These are phyloP conservation scores for Sebastiscus tertius DNA, from an alignment of 2,797 vertebrate genomes.

Conservation along the genomic window DNA sequence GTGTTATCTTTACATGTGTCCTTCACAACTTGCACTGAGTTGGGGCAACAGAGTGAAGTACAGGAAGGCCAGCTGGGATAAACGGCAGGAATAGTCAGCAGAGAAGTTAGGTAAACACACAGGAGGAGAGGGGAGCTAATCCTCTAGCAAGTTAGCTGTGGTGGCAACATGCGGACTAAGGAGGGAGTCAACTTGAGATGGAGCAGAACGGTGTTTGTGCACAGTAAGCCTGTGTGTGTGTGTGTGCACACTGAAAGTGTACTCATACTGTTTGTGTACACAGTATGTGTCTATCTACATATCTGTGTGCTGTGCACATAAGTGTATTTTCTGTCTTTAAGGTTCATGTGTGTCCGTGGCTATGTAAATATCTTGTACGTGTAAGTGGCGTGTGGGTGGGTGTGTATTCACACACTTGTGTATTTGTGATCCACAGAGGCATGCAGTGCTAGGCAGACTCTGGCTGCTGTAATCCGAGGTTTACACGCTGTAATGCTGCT, in stretches of 20 bases:
- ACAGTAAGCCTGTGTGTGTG: conserved; percentile 10
- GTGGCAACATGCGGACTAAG: conserved; percentile 5
- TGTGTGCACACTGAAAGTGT: neutral
- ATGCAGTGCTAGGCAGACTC: conserved; percentile 67
- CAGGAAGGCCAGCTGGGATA: neutral
- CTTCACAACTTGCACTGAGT: neutral
- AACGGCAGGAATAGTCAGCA: conserved; percentile 11
- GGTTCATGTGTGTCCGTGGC: conserved; percentile 3
- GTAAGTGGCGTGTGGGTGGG: conserved; percentile 33
- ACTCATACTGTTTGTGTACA: neutral
- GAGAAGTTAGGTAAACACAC: conserved; percentile 48
- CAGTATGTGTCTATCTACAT: neutral
- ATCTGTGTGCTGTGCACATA: neutral
- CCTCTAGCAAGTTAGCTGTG: conserved; percentile 25
- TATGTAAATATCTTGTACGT: conserved; percentile 44
- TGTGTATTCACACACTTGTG: conserved; percentile 55
- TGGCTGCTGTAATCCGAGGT: conserved; percentile 82
- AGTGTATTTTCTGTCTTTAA: conserved; percentile 8
- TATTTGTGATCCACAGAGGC: conserved; percentile 75
- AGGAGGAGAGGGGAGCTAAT: conserved; percentile 32
- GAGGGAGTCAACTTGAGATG: conserved; percentile 24
- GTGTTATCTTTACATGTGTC: neutral
- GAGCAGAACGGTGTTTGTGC: conserved; percentile 23
- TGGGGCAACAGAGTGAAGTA: neutral
- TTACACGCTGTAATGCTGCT: conserved; percentile 86